These are phyloP conservation scores for Drosophila demipolita DNA, from an alignment of 2,888 invertebrate genomes.

Conservation along the genomic window DNA sequence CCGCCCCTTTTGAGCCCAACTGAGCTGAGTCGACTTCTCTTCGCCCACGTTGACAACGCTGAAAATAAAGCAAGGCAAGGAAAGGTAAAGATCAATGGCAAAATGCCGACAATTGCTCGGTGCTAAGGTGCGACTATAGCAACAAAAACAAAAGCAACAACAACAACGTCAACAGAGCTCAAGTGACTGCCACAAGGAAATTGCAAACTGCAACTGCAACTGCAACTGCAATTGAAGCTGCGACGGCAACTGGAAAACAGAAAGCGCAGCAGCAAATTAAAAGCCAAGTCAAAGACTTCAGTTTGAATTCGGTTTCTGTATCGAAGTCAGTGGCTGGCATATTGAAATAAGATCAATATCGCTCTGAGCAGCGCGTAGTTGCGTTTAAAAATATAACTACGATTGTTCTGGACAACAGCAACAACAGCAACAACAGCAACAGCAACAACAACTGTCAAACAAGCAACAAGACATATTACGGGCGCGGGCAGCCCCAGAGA, in stretches of 20 bases:
- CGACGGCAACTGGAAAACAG: constrained; percentile 32
- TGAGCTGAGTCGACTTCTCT: constrained; percentile 19
- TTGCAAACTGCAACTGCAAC: constrained; percentile 60
- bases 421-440: constrained; percentile 17
- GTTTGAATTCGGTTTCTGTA: constrained; percentile 28
- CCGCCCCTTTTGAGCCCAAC: constrained; percentile 27
- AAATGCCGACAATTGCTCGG: constrained; percentile 63
- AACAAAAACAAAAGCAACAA: constrained; percentile 22
- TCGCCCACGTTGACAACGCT: constrained; percentile 69
- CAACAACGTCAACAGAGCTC: constrained; percentile 35
- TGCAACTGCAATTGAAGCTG: constrained; percentile 32
- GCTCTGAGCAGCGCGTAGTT: constrained; percentile 75
- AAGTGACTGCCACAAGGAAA: constrained; percentile 68
- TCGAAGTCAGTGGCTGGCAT: constrained; percentile 63
- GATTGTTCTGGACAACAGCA: constrained; percentile 63
- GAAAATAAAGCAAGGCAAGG: constrained; percentile 35
- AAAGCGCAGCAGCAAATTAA: constrained; percentile 72
- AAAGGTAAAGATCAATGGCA: constrained; percentile 69
- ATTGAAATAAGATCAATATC: constrained; percentile 78
- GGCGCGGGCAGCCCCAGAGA: constrained; percentile 62
- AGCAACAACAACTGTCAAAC: constrained; percentile 63
- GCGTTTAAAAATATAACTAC: constrained; percentile 78
- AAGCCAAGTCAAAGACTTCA: constrained; percentile 51
- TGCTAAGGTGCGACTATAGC: constrained; percentile 61
- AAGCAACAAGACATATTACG: constrained; percentile 75